Evolutionary conservation across 1,140 invertebrate species (phyloP), one percentile per base, ranked within the genome.

Genomic region (Pachypeltis micranthus): DNA sequence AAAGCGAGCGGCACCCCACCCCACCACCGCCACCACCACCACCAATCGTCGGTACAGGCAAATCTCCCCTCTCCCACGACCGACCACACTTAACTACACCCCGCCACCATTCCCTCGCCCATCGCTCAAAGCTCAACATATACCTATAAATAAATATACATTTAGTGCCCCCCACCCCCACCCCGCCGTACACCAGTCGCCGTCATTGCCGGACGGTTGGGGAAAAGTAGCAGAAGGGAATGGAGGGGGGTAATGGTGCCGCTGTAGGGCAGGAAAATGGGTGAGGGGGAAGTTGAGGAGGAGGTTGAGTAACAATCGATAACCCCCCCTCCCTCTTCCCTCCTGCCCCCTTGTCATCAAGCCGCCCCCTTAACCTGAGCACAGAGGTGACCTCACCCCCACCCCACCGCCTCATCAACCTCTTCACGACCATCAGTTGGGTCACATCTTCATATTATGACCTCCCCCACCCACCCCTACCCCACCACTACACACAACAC

Each of bases 281-380:
- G 25, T 19, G n/a, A 2, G 28, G 34, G n/a, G 34, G 26, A 2
- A 29, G 59, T n/a, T 19, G 7, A n/a, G 27, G 26, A 21, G 26
- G 26, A 34, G 59, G 59, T 61, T 26, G n/a, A 61, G 27, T 25
- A 39, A 39, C 31, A 39, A 39, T 31, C 59, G 27, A 24, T 31
- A 29, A n/a, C 28, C 14, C 25, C 59, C 59, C 59, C 59, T 7
- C n/a, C 3, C 59, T 19, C 26, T 29, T 51, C 26, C 59, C 34
- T 19, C 59, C 14, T 19, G 34, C 59, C n/a, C 3, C 59, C 28
- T 7, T 29, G 2, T 7, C 59, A n/a, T 19, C 59, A 2, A n/a
- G 34, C 59, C 56, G 56, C 19, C 14, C 24, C 25, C 24, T 28
- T n/a, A n/a, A n/a, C n/a, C n/a, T n/a, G n/a, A n/a, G n/a, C n/a